A percentile compares a stretch with the other conserved stretches of the same genome.
Conservation (phyloP, 2,888 invertebrate species). For the Drosophila infuscata region DNA sequence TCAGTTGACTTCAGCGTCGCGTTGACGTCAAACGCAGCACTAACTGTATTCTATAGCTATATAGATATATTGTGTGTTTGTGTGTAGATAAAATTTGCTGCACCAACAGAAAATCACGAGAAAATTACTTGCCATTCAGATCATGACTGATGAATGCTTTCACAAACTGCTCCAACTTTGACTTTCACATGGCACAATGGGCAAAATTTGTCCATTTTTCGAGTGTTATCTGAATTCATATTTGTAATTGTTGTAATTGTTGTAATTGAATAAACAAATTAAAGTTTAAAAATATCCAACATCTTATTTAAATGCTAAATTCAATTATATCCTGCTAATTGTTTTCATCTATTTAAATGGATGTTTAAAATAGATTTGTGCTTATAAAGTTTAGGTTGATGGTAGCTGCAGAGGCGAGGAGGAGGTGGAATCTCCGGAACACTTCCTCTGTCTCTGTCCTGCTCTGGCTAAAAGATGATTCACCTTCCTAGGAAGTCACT, state of each 20-base stretch:
- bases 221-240: conserved; percentile 12
- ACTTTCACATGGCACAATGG: conserved; percentile 23
- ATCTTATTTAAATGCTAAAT: neutral
- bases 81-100: conserved; percentile 41
- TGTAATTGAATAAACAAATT: neutral
- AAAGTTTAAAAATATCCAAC: neutral
- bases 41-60: conserved; percentile 44
- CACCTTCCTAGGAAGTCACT: too few relatives aligned
- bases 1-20: conserved; percentile 65
- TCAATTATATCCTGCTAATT: neutral
- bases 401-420: too few relatives aligned
- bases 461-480: too few relatives aligned
- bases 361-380: neutral
- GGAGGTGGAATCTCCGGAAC: too few relatives aligned
- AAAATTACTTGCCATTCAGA: conserved; percentile 47
- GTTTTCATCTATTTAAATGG: neutral
- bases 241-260: too few relatives aligned
- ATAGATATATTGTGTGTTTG: conserved; percentile 9
- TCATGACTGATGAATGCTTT: conserved; percentile 73
- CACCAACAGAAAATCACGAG: conserved; percentile 47
- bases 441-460: too few relatives aligned
- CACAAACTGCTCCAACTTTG: conserved; percentile 50
- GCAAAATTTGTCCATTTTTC: conserved; percentile 5
- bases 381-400: neutral
- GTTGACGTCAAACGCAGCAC: conserved; percentile 33